Percentiles rank a stretch among this genome's conserved stretches.
These are phyloP conservation scores for Abrostola triplasia DNA, from an alignment of 2,888 invertebrate species.

Conservation along the genomic window DNA sequence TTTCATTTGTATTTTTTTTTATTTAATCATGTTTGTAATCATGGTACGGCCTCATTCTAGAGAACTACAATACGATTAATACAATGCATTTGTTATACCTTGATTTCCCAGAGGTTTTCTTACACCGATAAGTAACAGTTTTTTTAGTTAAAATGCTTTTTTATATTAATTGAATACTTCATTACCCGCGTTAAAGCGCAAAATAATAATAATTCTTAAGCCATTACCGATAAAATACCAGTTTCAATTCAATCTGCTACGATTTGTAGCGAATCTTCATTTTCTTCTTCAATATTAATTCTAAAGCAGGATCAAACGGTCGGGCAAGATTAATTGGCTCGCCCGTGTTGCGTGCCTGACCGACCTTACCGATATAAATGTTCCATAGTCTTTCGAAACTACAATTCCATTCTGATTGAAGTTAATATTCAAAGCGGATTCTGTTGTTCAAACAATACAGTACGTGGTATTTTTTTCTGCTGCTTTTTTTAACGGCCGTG, in stretches of 20 bases:
- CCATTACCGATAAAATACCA: not conserved
- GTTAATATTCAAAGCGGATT: constrained; percentile 39
- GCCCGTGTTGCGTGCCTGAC: constrained; percentile 12
- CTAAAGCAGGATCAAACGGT: constrained; percentile 34
- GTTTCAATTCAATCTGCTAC: not conserved
- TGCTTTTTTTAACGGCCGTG: constrained; percentile 10
- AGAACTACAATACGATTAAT: constrained; percentile 9
- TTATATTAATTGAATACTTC: not conserved
- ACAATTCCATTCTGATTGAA: constrained; percentile 31
- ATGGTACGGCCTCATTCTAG: not conserved
- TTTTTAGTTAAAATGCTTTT: not conserved
- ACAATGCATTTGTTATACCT: not conserved
- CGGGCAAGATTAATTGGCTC: constrained; percentile 34
- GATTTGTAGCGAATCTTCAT: constrained; percentile 3
- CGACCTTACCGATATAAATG: constrained; percentile 23
- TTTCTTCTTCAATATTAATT: constrained; percentile 29
- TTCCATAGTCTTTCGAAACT: constrained; percentile 21
- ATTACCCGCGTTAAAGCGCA: not conserved
- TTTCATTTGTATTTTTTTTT: constrained; percentile 8
- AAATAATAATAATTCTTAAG: not conserved
- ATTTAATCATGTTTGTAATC: too few species aligned
- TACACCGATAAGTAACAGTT: not conserved
- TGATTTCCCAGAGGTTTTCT: constrained; percentile 31
- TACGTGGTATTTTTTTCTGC: constrained; percentile 6
- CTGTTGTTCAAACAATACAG: constrained; percentile 28